These are phyloP conservation scores for Aplodontia rufa DNA, from an alignment of 2,113 vertebrate genomes.

Conservation along the genomic window DNA sequence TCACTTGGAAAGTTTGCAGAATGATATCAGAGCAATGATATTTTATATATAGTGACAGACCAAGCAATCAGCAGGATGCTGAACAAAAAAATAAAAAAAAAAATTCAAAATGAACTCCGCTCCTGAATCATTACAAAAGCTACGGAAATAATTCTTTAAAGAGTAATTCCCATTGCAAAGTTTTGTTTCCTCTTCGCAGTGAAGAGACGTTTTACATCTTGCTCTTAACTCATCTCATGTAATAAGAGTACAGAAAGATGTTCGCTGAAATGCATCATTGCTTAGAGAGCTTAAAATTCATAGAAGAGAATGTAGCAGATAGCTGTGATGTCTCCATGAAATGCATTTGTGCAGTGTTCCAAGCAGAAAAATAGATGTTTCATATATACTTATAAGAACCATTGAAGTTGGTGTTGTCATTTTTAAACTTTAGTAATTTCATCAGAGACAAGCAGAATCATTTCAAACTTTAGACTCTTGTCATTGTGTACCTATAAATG, in stretches of 20 bases:
- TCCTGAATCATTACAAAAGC: slow-evolving; percentile 52
- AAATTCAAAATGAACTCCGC: slow-evolving; percentile 65
- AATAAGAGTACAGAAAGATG: slow-evolving; percentile 44
- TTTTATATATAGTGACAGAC: slow-evolving; percentile 77
- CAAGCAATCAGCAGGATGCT: slow-evolving; percentile 65
- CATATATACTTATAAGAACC: slow-evolving; percentile 32
- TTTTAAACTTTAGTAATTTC: slow-evolving; percentile 49
- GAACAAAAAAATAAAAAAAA: slow-evolving; percentile 80
- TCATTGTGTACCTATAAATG: neutral
- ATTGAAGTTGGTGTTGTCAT: slow-evolving; percentile 14
- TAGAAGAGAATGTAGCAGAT: slow-evolving; percentile 40
- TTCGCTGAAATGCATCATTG: slow-evolving; percentile 40
- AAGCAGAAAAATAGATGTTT: slow-evolving; percentile 59
- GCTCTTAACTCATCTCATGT: slow-evolving; percentile 58
- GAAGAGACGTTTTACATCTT: slow-evolving; percentile 64
- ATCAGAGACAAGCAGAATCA: neutral
- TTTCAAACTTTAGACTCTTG: neutral
- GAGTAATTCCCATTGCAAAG: slow-evolving; percentile 46
- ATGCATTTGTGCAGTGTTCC: neutral
- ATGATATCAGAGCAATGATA: slow-evolving; percentile 65
- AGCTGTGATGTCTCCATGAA: neutral
- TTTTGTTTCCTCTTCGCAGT: slow-evolving; percentile 53
- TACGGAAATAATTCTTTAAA: slow-evolving; percentile 62
- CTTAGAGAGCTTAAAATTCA: slow-evolving; percentile 65
- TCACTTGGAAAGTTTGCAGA: slow-evolving; percentile 73